Base-by-base conservation (phyloP, 2,113 vertebrate genomes). In the Rhinichthys klamathensis region DNA sequence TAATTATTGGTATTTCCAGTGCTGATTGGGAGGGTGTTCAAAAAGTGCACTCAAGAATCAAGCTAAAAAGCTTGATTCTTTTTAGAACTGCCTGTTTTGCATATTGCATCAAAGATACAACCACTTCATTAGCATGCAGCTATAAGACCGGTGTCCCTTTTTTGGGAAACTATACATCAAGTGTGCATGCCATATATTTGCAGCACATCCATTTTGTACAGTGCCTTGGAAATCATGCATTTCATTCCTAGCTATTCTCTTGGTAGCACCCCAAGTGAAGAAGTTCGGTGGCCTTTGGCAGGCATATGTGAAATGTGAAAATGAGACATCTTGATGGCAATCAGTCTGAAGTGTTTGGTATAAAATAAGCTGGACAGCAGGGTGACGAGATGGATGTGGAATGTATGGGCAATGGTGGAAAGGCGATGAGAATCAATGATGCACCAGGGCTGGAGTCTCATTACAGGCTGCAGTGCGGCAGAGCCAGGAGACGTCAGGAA, bases 401-500 rank as follows among this genome's bases (percentile, higher is more conserved):
- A 85, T 69, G 30, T 5, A 35, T 60, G 30, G 77, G 58, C n/a
- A 27, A 12, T 21, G 65, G 38, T 51, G 30, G 74, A 70, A 78
- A 27, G 49, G 25, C 11, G 35, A 23, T 27, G 61, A 65, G 23
- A 76, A 67, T 85, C 83, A 76, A 49, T 75, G 69, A 76, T 41
- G 21, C 16, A 12, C 30, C 23, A 67, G 79, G 41, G 61, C 18
- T 76, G 72, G 23, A 75, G 73, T 41, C 32, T 41, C 86, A 82
- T 89, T 76, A 83, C 73, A 86, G 76, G 41, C 81, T 12, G 25
- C 87, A 84, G 25, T 74, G 41, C 60, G n/a, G 10, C 74, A 51
- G 63, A 78, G 74, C 11, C 54, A 56, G 35, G n/a, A 63, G 56
- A 30, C 72, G 87, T 80, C 83, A 78, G 76, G 56, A 85, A 82